Evolutionary conservation across 2,113 vertebrate genomes (phyloP), one percentile per base, ranked within the genome.

Genomic region (Nanger granti): DNA sequence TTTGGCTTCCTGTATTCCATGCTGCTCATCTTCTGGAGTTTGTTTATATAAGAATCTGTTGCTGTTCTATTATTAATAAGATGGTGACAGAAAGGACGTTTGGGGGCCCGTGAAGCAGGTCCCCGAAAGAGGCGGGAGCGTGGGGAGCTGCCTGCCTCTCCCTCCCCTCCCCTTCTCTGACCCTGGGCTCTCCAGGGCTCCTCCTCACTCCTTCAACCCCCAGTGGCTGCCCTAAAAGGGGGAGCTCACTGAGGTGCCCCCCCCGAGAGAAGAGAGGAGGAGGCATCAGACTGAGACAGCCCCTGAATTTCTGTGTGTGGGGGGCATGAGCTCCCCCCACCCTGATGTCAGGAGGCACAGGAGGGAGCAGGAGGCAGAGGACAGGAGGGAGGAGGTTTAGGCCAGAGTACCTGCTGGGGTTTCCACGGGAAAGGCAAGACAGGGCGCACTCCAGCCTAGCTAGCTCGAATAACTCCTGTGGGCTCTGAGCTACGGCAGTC

Each of bases 111-210:
- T 8, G 2, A 20, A 47, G 59, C 26, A 55, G 66, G 26, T 34
- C 18, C 7, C 17, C 0, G 0, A 37, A 26, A 83, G 85, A 44
- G 22, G 9, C 4, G 4, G 11, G 12, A 34, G 24, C 1, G 2
- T 59, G 57, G 26, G 57, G 64, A 20, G 5, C 44, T 3, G 6
- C 34, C 9, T 14, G 28, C 18, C 28, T 20, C 22, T 26, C 8
- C 15, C 10, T 59, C 28, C 28, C 54, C 31, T 13, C 44, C 28
- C 10, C 31, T 55, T 13, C n/a, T 69, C 54, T 86, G 87, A 41
- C 52, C 2, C 10, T n/a, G 57, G 47, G 44, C 37, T 31, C 31
- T 20, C 20, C 7, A 12, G 17, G 29, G 29, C n/a, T 31, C 28
- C 59, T 85, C 4, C n/a, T 20, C 57, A 4, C 3, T 29, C 26